A percentile compares a stretch with the other conserved stretches of the same genome.
Evolutionary conservation across 2,113 vertebrate genomes (phyloP).

Genomic region (Sialia sialis): DNA sequence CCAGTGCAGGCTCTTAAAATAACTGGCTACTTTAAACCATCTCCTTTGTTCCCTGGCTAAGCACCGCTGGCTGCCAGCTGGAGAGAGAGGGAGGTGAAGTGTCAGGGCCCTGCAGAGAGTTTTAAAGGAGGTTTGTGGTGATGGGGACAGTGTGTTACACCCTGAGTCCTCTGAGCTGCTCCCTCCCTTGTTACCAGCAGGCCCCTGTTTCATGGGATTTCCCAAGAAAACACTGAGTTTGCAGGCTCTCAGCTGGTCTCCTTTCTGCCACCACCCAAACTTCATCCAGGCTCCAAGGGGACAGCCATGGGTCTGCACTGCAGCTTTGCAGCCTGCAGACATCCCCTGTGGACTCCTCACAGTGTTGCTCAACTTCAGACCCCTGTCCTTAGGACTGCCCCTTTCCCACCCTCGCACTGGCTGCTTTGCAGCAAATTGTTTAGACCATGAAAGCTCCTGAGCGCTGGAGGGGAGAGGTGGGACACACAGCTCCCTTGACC

Average conservation of each 20-base stretch:
- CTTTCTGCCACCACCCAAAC: neutral
- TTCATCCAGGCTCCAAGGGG: neutral
- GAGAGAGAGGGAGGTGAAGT: neutral
- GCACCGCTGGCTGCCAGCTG: neutral
- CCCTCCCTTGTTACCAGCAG: neutral
- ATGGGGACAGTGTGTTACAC: neutral
- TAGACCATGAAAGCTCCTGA: neutral
- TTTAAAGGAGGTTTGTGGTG: neutral
- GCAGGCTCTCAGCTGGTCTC: neutral
- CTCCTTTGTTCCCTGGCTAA: slow-evolving; percentile 4
- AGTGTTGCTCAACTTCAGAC: accelerated
- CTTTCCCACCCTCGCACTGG: neutral
- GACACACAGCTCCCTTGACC: neutral
- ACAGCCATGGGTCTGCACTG: accelerated
- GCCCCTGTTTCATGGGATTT: neutral
- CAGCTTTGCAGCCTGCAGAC: neutral
- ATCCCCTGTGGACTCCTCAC: neutral
- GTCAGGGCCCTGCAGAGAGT: neutral
- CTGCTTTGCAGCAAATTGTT: neutral
- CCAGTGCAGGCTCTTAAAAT: slow-evolving; percentile 46
- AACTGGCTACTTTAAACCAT: slow-evolving; percentile 12
- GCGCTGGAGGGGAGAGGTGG: neutral
- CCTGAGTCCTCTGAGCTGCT: accelerated
- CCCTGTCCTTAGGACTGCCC: neutral
- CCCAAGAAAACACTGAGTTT: neutral